These are phyloP conservation scores for Tenthredo livida DNA, from an alignment of 2,888 invertebrate genomes.

Conservation along the genomic window DNA sequence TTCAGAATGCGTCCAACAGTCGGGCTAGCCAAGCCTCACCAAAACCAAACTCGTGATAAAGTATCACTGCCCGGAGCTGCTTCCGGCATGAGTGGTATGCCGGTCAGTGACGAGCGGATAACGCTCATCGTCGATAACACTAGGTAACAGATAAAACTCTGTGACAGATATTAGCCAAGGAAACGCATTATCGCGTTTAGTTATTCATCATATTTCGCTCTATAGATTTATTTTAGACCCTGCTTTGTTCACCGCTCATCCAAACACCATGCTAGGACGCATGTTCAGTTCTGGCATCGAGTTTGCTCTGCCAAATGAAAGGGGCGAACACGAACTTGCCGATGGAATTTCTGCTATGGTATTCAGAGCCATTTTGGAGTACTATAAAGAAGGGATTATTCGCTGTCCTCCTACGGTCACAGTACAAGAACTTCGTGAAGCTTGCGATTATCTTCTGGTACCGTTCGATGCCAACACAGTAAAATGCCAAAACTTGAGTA, in stretches of 20 bases:
- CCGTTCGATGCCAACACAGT: slow-evolving; percentile 98
- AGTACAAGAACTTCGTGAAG: slow-evolving; percentile 97
- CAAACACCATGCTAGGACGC: slow-evolving; percentile 99
- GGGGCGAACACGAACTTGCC: slow-evolving; percentile 98
- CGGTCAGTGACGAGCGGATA: slow-evolving; percentile 86
- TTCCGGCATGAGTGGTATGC: slow-evolving; percentile 78
- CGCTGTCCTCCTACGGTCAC: slow-evolving; percentile 97
- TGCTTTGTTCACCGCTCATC: slow-evolving; percentile 94
- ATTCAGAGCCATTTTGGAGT: slow-evolving; percentile 97
- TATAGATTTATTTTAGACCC: slow-evolving; percentile 92
- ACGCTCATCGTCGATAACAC: slow-evolving; percentile 98
- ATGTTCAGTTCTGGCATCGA: slow-evolving; percentile 97
- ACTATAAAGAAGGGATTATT: slow-evolving; percentile 94
- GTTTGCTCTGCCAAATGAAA: slow-evolving; percentile 95
- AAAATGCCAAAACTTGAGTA: slow-evolving; percentile 96
- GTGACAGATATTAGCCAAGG: background rate
- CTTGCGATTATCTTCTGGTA: slow-evolving; percentile 98
- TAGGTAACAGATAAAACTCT: slow-evolving; percentile 75
- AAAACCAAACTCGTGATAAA: slow-evolving; percentile 70
- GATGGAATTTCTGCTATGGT: slow-evolving; percentile 98
- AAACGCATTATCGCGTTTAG: background rate
- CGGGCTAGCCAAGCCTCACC: slow-evolving; percentile 70
- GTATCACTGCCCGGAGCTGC: slow-evolving; percentile 69
- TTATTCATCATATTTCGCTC: background rate
- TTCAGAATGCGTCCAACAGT: slow-evolving; percentile 72